Evolutionary conservation across 2,113 vertebrate species (phyloP).

Genomic region (Oryzias celebensis): DNA sequence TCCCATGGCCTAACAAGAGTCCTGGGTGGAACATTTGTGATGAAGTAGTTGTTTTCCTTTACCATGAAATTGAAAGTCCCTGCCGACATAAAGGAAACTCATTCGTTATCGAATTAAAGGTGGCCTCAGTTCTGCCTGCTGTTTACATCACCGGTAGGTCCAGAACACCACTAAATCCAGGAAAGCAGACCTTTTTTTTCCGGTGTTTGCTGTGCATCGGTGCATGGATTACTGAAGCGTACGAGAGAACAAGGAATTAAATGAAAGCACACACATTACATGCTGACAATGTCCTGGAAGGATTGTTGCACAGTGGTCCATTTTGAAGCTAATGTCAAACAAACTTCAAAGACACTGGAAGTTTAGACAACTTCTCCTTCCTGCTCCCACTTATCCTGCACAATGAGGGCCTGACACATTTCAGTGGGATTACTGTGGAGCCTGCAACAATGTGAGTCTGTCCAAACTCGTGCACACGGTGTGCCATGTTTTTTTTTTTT

Average conservation of each 20-base stretch:
- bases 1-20: too few species aligned
- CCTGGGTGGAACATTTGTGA: slow-evolving; percentile 61
- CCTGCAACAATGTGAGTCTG: slow-evolving; percentile 7
- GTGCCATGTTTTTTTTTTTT: slow-evolving; percentile 10
- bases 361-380: slow-evolving; percentile 38
- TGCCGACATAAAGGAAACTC: slow-evolving; percentile 55
- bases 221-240: slow-evolving; percentile 58
- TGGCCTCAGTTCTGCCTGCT: slow-evolving; percentile 51
- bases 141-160: slow-evolving; percentile 51
- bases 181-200: slow-evolving; percentile 28
- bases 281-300: slow-evolving; percentile 29
- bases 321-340: slow-evolving; percentile 29
- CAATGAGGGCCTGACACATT: too few species aligned
- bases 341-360: slow-evolving; percentile 51
- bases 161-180: slow-evolving; percentile 46
- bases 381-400: too few species aligned
- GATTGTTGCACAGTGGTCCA: slow-evolving; percentile 51
- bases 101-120: slow-evolving; percentile 64
- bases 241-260: slow-evolving; percentile 31
- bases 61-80: slow-evolving; percentile 59
- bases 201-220: slow-evolving; percentile 17
- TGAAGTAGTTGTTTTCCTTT: slow-evolving; percentile 29
- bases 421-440: too few species aligned
- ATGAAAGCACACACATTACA: slow-evolving; percentile 51
- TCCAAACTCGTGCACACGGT: slow-evolving; percentile 6